Evolutionary conservation across 2,797 vertebrate species (phyloP), one percentile per base, ranked within the genome.

Genomic region (Hapalemur alaotrensis): DNA sequence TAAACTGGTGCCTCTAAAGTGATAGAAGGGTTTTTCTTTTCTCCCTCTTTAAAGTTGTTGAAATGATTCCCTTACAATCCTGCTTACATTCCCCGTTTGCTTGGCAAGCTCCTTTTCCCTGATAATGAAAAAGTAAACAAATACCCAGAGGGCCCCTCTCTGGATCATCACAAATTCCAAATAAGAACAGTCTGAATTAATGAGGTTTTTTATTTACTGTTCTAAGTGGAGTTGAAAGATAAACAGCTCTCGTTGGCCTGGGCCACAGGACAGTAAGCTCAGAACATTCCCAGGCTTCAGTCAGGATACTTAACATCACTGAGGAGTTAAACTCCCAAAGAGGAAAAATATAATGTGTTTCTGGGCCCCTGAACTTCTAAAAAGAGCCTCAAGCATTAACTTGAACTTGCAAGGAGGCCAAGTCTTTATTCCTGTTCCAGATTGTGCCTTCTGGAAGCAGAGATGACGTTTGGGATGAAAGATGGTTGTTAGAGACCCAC

Each of bases 121-220:
- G 89, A 91, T 94, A 95, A 95, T 69, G 70, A 67, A 89, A 85
- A 97, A 95, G 95, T 95, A 95, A 97, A 88, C 93, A 96, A 92
- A 92, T 46, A 75, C 69, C 86, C 46, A 81, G 3, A 18, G 46
- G 61, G 52, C 52, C 72, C 54, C 76, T 95, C 81, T 93, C 85
- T 89, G 72, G 83, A 95, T 97, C 79, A 81, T 96, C 92, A 95
- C 78, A 97, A 95, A 97, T 97, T 93, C 90, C 90, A 96, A 96
- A 94, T 88, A 92, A 96, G 92, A 97, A 95, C 85, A 92, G 78
- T 86, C 85, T 95, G 85, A 96, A 97, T 96, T 95, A 97, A 96
- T 94, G 93, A 96, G 92, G n/a, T 82, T 92, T 95, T 84, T 82
- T 73, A 73, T 96, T 96, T 95, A 95, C 92, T 96, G 73, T 91